Evolutionary conservation across 1,140 invertebrate species (phyloP).

Genomic region (Phthorimaea operculella): DNA sequence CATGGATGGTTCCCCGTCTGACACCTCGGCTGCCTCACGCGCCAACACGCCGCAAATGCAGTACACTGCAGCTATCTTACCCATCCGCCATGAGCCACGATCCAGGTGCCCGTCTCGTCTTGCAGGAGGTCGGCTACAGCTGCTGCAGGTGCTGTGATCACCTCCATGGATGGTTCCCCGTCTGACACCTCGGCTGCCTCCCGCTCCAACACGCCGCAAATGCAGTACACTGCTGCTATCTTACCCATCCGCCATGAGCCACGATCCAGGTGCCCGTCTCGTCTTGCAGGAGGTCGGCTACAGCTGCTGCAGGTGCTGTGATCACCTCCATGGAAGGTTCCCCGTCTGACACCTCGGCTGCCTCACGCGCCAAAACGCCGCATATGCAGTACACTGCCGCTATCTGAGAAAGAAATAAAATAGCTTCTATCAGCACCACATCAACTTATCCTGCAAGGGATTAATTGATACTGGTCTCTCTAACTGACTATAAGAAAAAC

Average conservation of each 20-base stretch:
- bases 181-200: conserved; percentile 53
- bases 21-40: no score
- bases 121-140: conserved; percentile 57
- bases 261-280: conserved; percentile 58
- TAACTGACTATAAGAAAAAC: no score
- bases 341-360: conserved; percentile 46
- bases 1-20: no score
- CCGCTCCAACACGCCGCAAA: conserved; percentile 56
- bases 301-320: conserved; percentile 57
- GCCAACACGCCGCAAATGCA: no score
- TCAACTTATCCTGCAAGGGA: no score
- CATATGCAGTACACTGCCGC: conserved; percentile 63
- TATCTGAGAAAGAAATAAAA: conserved; percentile 35
- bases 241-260: conserved; percentile 62
- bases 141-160: conserved; percentile 59
- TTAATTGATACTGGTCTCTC: no score
- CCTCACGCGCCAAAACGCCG: conserved; percentile 54
- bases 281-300: conserved; percentile 58
- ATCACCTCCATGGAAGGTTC: conserved; percentile 53
- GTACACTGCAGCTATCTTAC: no score
- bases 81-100: conserved; percentile 56
- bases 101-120: conserved; percentile 57
- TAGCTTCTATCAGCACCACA: no score
- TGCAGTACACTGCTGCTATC: conserved; percentile 47
- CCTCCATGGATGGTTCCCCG: conserved; percentile 45